Evolutionary conservation across 2,113 vertebrate genomes (phyloP), one percentile per base, ranked within the genome.

Genomic region (Cryptomyrus ogoouensis): DNA sequence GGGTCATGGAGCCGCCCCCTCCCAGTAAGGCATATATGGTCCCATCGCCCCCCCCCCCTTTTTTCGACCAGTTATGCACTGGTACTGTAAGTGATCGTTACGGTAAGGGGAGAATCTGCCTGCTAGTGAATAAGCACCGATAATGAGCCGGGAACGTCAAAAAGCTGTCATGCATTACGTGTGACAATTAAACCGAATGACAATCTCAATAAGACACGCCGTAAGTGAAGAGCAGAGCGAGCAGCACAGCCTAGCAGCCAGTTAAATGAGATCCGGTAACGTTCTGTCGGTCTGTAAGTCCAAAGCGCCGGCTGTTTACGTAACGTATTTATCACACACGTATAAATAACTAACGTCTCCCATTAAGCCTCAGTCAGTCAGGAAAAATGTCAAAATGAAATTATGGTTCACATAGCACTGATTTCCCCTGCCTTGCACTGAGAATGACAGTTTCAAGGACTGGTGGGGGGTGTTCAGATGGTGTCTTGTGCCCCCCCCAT

Each of bases 1-100:
- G 94, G 95, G 95, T 95, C 95, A 94, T 95, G 95, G 94, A 92
- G 95, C 95, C 95, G 92, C 74, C 62, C 77, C 5, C 31, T 35
- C 39, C 42, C 88, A 35, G 17, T 53, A 49, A 52, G 24, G 84
- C 5, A 24, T 46, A 24, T 24, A 47, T 24, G 5, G 44, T n/a
- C 17, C 80, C 35, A 21, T 24, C 39, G 42, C 21, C 80, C 1
- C 31, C 77, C 5, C 17, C 77, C 77, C 21, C 5, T 1, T 2
- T n/a, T 58, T 39, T 21, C 77, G 5, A 47, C 39, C 15, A 19
- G 44, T 83, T 46, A 83, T 47, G 39, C 44, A 83, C 19, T 47
- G 19, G 19, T 84, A 84, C 44, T 84, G 19, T 84, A 84, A 84
- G 39, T 47, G 44, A 46, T 84, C 42, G 83, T 83, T 19, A 44